phyloP scores from a whole-genome alignment of 2,797 vertebrate species.

The Amphiprion clarkii region DNA sequence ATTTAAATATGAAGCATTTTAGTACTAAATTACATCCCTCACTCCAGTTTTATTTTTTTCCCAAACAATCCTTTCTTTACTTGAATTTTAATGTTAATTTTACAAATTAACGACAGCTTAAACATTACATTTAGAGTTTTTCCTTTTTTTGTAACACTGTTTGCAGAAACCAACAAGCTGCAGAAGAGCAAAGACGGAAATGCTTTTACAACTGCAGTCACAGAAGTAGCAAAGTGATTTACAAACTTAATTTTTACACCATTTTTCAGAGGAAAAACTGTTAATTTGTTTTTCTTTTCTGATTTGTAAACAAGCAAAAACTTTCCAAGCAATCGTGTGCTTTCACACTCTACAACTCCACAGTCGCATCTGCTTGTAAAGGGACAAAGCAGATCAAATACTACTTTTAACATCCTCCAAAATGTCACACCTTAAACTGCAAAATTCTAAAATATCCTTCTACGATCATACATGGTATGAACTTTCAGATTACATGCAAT shows the following conservation, averaged over 20 bases:
- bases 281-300: neutral
- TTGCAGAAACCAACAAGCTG: neutral
- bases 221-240: neutral
- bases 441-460: neutral
- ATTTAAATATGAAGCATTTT: neutral
- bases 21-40: neutral
- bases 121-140: neutral
- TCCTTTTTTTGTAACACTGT: neutral
- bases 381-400: slow-evolving; percentile 11
- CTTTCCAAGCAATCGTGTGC: neutral
- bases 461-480: neutral
- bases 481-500: slow-evolving; percentile 37
- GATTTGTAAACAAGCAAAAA: slow-evolving; percentile 4
- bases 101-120: neutral
- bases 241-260: neutral
- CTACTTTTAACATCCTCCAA: neutral
- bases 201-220: neutral
- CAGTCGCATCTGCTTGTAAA: neutral
- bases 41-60: neutral
- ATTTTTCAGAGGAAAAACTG: neutral
- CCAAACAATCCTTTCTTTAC: neutral
- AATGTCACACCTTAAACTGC: neutral
- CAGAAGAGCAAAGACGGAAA: neutral
- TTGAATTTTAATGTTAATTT: neutral
- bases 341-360: neutral